Percentiles rank a stretch among this genome's conserved stretches.
Evolutionary conservation across 2,113 vertebrate species (phyloP).

Genomic region (Mesocricetus auratus): DNA sequence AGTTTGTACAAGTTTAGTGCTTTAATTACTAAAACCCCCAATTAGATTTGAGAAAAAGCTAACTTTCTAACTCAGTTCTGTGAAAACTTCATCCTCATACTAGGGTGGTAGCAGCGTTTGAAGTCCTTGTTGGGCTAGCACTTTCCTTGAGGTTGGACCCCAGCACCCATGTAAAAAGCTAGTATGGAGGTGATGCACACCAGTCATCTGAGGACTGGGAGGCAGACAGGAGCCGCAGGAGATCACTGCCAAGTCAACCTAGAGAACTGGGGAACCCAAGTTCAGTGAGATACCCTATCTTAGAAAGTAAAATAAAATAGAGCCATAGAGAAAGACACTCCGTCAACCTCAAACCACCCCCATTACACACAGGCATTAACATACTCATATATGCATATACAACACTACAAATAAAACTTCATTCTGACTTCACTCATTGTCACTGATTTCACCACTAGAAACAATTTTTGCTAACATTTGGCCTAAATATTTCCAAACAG

Average conservation of each 20-base stretch:
- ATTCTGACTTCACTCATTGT: conserved; percentile 4
- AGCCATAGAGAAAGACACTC: not conserved
- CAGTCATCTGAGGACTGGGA: not conserved
- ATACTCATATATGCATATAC: not conserved
- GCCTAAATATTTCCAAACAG: conserved; percentile 39
- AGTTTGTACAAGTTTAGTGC: not conserved
- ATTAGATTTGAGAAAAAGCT: not conserved
- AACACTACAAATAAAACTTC: not conserved
- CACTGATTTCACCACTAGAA: conserved; percentile 7
- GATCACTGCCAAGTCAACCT: not conserved
- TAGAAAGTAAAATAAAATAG: not conserved
- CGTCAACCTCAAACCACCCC: not conserved
- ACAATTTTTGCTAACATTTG: conserved; percentile 9
- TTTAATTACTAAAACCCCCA: conserved; percentile 27
- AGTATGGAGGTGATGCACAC: not conserved
- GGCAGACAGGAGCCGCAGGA: not conserved
- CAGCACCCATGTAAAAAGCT: not conserved
- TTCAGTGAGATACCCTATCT: not conserved
- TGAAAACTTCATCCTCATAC: not conserved
- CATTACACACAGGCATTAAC: not conserved
- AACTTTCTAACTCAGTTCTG: not conserved
- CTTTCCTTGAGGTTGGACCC: not conserved
- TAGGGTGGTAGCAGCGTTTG: not conserved
- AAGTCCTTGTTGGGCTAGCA: not conserved
- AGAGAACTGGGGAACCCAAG: not conserved